Conservation (phyloP, 35 echinoderm and acorn worm genomes). For the Patiria miniata region DNA sequence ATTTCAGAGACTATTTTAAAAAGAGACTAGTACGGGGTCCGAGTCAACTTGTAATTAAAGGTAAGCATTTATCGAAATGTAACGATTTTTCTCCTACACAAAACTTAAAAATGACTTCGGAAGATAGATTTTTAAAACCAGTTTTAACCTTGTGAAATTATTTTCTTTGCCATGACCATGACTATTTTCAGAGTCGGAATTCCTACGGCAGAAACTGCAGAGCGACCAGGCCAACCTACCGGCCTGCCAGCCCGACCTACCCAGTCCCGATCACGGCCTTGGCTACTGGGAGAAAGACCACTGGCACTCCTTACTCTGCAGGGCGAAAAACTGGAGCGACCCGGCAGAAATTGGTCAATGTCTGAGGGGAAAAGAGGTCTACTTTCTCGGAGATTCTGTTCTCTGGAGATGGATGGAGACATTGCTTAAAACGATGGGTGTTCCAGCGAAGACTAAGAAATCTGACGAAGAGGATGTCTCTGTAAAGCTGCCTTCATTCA, state of each 20-base stretch:
- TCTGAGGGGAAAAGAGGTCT: neutral
- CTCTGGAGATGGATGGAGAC: conserved; percentile 6
- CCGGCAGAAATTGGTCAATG: neutral
- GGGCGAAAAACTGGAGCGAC: neutral
- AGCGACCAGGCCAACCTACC: neutral
- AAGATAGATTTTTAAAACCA: too few relatives aligned
- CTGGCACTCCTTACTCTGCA: neutral
- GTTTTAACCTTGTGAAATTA: too few relatives aligned
- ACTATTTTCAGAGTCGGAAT: too few relatives aligned
- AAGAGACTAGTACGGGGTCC: neutral
- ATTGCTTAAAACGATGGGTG: neutral
- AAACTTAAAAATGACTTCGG: too few relatives aligned
- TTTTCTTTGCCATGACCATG: too few relatives aligned
- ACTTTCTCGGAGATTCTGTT: conserved; percentile 34
- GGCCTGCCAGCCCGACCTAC: neutral
- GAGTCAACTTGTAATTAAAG: neutral
- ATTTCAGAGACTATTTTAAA: conserved; percentile 22
- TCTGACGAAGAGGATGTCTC: neutral
- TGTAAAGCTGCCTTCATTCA: neutral
- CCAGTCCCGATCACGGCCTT: neutral
- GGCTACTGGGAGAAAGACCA: neutral
- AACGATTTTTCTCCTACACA: too few relatives aligned
- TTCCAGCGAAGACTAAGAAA: neutral
- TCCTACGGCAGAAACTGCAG: neutral
- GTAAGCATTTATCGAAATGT: too few relatives aligned